A percentile compares a stretch with the other conserved stretches of the same genome.
Evolutionary conservation across 2,797 vertebrate species (phyloP).

Genomic region (Myioborus melanocephalus): DNA sequence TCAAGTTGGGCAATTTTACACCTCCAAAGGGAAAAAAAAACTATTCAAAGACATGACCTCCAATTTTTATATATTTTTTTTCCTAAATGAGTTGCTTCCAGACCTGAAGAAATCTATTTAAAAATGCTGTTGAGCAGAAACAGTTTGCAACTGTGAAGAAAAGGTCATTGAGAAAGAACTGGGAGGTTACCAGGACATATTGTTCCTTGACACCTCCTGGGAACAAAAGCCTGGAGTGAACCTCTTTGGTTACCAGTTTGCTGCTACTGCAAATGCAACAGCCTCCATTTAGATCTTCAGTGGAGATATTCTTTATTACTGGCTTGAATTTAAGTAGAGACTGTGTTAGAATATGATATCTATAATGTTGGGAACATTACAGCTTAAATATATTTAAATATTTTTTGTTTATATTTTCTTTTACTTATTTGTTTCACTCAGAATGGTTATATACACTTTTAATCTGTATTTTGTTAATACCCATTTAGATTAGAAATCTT

Average conservation of each 20-base stretch:
- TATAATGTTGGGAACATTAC: background rate
- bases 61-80: background rate
- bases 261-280: background rate
- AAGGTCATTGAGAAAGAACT: conserved; percentile 29
- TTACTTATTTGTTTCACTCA: background rate
- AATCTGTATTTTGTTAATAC: background rate
- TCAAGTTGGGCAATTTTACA: background rate
- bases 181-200: conserved; percentile 40
- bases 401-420: background rate
- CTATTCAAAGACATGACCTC: background rate
- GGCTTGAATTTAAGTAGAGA: background rate
- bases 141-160: conserved; percentile 17
- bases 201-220: conserved; percentile 50
- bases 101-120: conserved; percentile 21
- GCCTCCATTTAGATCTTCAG: background rate
- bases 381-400: background rate
- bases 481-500: background rate
- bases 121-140: conserved; percentile 28
- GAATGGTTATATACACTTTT: background rate
- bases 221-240: conserved; percentile 14
- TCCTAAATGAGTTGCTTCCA: background rate
- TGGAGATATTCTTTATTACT: background rate
- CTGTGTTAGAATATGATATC: background rate
- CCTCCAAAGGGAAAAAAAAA: background rate
- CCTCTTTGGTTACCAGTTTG: background rate